Evolutionary conservation across 2,113 vertebrate species (phyloP).

Genomic region (Gambusia holbrooki): DNA sequence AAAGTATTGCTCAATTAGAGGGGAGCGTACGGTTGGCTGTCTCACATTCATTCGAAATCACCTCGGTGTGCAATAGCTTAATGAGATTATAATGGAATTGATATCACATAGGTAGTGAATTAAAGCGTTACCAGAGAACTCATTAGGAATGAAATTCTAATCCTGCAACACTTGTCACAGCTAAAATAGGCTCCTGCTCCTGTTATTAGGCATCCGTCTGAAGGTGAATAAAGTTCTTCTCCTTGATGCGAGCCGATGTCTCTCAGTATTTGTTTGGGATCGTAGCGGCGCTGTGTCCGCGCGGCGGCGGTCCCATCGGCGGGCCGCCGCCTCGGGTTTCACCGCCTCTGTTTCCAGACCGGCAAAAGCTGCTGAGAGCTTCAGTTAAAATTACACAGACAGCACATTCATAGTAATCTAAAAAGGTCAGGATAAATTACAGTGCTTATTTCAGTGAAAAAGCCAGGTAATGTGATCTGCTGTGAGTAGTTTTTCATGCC

Average conservation of each 20-base stretch:
- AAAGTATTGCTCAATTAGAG: constrained; percentile 80
- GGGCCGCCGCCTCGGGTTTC: constrained; percentile 58
- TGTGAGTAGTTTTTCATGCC: constrained; percentile 57
- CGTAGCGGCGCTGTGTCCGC: constrained; percentile 40
- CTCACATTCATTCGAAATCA: constrained; percentile 72
- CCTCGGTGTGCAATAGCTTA: constrained; percentile 74
- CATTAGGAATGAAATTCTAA: constrained; percentile 71
- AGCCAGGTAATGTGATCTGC: constrained; percentile 66
- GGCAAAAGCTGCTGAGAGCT: constrained; percentile 72
- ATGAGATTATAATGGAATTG: constrained; percentile 82
- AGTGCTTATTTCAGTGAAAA: constrained; percentile 75
- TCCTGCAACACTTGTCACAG: constrained; percentile 74
- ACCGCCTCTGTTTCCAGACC: constrained; percentile 47
- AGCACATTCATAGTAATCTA: constrained; percentile 73
- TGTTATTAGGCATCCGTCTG: constrained; percentile 62
- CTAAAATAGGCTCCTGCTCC: constrained; percentile 63
- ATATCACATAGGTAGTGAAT: constrained; percentile 79
- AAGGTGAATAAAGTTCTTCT: constrained; percentile 34
- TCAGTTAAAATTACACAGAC: constrained; percentile 72
- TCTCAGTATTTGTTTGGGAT: constrained; percentile 55
- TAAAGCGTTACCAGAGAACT: constrained; percentile 74
- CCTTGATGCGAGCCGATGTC: constrained; percentile 41
- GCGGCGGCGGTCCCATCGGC: constrained; percentile 39
- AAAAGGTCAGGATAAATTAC: constrained; percentile 77
- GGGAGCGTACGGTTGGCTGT: constrained; percentile 66